Evolutionary conservation across 2,797 vertebrate genomes (phyloP).

Genomic region (Sebastes ruberrimus): DNA sequence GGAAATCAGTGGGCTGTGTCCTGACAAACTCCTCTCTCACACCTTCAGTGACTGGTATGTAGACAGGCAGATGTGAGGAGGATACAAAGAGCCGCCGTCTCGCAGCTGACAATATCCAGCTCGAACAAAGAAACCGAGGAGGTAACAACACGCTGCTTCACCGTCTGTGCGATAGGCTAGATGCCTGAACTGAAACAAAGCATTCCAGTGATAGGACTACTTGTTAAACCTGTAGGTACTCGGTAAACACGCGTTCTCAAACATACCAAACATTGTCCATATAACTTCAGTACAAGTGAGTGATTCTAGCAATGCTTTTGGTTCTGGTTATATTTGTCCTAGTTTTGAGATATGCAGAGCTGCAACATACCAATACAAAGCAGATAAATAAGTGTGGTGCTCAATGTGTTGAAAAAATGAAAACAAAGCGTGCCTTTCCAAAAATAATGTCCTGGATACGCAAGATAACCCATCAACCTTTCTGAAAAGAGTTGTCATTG

Average conservation of each 20-base stretch:
- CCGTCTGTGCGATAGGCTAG: background rate
- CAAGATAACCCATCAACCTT: background rate
- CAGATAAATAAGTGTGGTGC: background rate
- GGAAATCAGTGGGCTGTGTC: constrained; percentile 58
- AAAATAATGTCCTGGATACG: background rate
- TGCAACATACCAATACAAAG: background rate
- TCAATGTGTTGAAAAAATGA: background rate
- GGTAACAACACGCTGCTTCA: constrained; percentile 27
- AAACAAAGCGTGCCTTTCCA: background rate
- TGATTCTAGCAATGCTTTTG: background rate
- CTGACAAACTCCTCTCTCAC: constrained; percentile 46
- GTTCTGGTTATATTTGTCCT: background rate
- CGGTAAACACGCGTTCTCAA: constrained; percentile 42
- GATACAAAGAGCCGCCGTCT: constrained; percentile 25
- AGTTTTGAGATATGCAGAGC: background rate
- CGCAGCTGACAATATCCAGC: constrained; percentile 17
- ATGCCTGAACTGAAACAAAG: constrained; percentile 46
- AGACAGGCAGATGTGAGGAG: constrained; percentile 51
- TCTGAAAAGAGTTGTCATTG: background rate
- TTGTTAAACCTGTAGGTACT: constrained; percentile 58
- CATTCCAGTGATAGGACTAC: constrained; percentile 60
- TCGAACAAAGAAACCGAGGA: constrained; percentile 32
- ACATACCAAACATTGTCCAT: constrained; percentile 39
- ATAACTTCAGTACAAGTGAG: background rate
- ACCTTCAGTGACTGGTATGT: constrained; percentile 48